A percentile compares a stretch with the other conserved stretches of the same genome.
These are phyloP conservation scores for Ranitomeya imitator DNA, from an alignment of 2,113 vertebrate species.

Conservation along the genomic window DNA sequence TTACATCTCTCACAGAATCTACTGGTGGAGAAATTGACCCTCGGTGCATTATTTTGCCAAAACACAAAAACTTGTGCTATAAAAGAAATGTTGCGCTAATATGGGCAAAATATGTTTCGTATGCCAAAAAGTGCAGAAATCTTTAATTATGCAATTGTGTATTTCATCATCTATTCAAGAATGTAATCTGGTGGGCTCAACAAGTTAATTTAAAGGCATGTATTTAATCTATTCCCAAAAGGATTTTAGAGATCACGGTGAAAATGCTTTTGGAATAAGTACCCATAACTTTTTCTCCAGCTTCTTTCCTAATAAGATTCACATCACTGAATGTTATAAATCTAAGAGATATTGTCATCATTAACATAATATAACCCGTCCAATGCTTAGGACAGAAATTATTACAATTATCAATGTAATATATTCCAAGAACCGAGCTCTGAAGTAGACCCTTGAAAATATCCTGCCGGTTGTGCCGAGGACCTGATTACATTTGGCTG, in stretches of 20 bases:
- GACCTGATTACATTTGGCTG: slow-evolving; percentile 38
- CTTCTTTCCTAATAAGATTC: neutral
- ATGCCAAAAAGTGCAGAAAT: neutral
- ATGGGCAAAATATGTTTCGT: neutral
- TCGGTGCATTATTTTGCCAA: no score
- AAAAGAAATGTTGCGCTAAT: no score
- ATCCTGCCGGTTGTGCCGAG: slow-evolving; percentile 1
- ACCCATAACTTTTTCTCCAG: neutral
- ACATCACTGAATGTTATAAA: slow-evolving; percentile 5
- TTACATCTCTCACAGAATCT: neutral
- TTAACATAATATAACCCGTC: slow-evolving; percentile 28
- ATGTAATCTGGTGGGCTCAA: neutral
- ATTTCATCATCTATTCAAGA: neutral
- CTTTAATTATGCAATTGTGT: neutral
- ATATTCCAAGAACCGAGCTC: neutral
- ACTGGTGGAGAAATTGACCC: neutral
- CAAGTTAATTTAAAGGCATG: neutral
- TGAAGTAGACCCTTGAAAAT: slow-evolving; percentile 24
- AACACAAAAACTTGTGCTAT: no score
- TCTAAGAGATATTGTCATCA: slow-evolving; percentile 16
- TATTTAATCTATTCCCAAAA: neutral
- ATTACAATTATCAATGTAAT: slow-evolving; percentile 45
- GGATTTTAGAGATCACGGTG: neutral
- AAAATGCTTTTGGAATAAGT: slow-evolving; percentile 5
- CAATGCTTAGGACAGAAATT: slow-evolving; percentile 5